Base-by-base conservation (phyloP, 2,888 invertebrate genomes). In the Hedya salicella region DNA sequence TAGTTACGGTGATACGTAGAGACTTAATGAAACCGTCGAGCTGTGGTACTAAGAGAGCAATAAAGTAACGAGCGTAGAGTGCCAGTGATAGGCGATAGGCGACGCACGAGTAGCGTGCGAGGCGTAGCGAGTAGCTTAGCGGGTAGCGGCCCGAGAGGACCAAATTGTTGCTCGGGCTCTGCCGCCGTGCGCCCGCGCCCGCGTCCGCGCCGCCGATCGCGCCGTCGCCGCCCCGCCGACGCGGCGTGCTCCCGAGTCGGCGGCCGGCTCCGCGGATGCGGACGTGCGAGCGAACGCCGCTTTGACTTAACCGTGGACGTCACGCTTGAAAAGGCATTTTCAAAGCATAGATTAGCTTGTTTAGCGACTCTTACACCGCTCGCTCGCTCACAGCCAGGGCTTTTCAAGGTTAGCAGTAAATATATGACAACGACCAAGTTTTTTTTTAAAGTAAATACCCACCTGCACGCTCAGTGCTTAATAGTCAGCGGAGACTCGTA, bases 1-100 rank as follows among this genome's bases (percentile, higher is more conserved):
- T 89, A 89, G 90, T 82, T 86, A 85, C 84, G 84, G 90, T 90
- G 90, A 90, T 90, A 89, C 86, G 87, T 88, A 89, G 89, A 89
- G 89, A 91, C 89, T 91, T 88, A 89, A 85, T 85, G 89, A 87
- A 89, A 90, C 88, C 87, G 87, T 89, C 88, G 89, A 89, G 90
- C 90, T 90, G 90, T 91, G 90, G 88, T 88, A 88, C 85, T 86
- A 88, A 85, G 88, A 87, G 88, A 90, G 88, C 88, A 89, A 89
- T 90, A 90, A 88, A 81, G 79, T 86, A 85, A 85, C 77, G 77
- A 77, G 82, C 77, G 81, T 83, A 83, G 81, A 78, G 79, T 77
- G 82, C 76, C 81, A 79, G 77, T 78, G 78, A 75, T 79, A 82
- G 78, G 75, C 60, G 60, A 60, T 66, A 66, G 61, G 66, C 65